Percentiles rank a stretch among this genome's conserved stretches.
Evolutionary conservation across 1,140 invertebrate species (phyloP).

Genomic region (Drosophila varians): DNA sequence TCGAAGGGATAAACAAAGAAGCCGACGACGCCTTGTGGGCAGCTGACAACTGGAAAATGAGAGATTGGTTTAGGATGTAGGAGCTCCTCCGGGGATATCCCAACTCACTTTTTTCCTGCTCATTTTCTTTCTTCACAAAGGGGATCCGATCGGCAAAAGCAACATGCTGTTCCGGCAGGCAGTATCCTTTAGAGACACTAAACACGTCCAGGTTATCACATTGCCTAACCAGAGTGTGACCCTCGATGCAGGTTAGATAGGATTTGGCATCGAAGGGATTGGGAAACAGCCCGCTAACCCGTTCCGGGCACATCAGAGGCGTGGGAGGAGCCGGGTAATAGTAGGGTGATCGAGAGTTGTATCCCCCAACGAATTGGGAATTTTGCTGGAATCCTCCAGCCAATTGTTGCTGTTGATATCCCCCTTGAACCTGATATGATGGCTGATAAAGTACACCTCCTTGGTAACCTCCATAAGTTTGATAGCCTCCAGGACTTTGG

Average conservation of each 20-base stretch:
- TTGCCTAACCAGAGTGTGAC: constrained; percentile 78
- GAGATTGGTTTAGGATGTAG: not conserved
- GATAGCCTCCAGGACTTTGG: not conserved
- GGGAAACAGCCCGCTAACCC: constrained; percentile 50
- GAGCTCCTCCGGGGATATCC: not conserved
- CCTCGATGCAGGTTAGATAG: constrained; percentile 87
- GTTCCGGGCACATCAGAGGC: constrained; percentile 40
- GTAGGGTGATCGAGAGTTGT: not conserved
- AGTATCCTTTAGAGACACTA: constrained; percentile 53
- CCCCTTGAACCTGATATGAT: not conserved
- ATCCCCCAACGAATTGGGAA: not conserved
- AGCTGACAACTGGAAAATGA: constrained; percentile 55
- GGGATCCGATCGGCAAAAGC: constrained; percentile 36
- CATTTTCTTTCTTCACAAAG: not conserved
- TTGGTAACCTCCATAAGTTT: not conserved
- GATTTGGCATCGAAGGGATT: constrained; percentile 86
- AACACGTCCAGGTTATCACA: constrained; percentile 52
- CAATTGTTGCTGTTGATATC: not conserved
- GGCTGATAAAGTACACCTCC: not conserved
- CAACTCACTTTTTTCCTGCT: constrained; percentile 32
- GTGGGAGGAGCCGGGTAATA: constrained; percentile 2
- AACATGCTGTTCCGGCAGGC: constrained; percentile 28
- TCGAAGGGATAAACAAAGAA: constrained; percentile 86
- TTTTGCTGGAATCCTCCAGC: not conserved
- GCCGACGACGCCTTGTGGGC: constrained; percentile 84